These are phyloP conservation scores for Chrysolina haemoptera DNA, from an alignment of 2,888 invertebrate genomes.

Conservation along the genomic window DNA sequence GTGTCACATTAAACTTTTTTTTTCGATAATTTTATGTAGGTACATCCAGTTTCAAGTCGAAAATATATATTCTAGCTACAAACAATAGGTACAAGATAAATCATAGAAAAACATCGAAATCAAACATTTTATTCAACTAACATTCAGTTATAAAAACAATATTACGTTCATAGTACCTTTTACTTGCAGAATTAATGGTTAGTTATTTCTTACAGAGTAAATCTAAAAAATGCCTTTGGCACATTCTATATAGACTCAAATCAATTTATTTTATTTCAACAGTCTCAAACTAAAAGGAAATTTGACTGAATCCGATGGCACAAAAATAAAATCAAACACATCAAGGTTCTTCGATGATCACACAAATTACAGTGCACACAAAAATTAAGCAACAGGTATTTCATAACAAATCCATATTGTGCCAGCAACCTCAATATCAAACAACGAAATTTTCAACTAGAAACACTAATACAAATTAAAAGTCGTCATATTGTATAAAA, in stretches of 20 bases:
- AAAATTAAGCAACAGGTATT: conserved; percentile 31
- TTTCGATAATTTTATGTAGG: conserved; percentile 39
- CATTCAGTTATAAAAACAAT: conserved; percentile 24
- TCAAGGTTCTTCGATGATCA: conserved; percentile 24
- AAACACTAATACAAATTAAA: neutral
- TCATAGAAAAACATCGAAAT: conserved; percentile 19
- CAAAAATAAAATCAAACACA: conserved; percentile 4
- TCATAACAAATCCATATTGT: conserved; percentile 37
- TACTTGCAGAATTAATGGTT: conserved; percentile 17
- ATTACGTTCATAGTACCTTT: conserved; percentile 45
- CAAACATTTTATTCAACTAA: conserved; percentile 20
- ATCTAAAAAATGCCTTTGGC: conserved; percentile 50
- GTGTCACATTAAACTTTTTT: conserved; percentile 30
- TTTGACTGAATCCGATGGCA: neutral
- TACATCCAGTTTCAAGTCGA: conserved; percentile 51
- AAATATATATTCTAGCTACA: conserved; percentile 47
- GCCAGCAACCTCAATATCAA: neutral
- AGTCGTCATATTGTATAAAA: neutral
- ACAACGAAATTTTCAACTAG: neutral
- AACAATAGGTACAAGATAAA: conserved; percentile 16
- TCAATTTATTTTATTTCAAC: neutral
- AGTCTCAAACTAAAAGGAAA: neutral
- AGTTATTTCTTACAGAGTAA: conserved; percentile 6
- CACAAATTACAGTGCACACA: conserved; percentile 40
- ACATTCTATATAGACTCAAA: conserved; percentile 49